Percentiles rank a stretch among this genome's conserved stretches.
phyloP scores from a whole-genome alignment of 2,888 invertebrate genomes.

The Drosophila gaucha region DNA sequence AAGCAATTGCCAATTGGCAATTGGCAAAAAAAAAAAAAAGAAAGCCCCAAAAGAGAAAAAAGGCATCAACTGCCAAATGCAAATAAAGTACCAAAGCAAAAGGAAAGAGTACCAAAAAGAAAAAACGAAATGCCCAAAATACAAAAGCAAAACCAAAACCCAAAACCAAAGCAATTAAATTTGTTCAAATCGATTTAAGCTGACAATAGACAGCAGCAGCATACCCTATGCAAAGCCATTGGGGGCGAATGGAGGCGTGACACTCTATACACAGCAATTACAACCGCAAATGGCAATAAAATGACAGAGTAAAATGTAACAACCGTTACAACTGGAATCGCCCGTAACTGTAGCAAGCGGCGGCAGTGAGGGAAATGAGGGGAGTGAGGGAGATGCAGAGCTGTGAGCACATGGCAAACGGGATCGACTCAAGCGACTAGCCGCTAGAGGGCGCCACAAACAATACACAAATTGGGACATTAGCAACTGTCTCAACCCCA shows the following conservation, averaged over 20 bases:
- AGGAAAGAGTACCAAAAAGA: constrained; percentile 7
- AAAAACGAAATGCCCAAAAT: constrained; percentile 30
- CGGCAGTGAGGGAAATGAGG: background rate
- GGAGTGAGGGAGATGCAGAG: background rate
- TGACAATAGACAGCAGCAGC: constrained; percentile 61
- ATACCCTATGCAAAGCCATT: constrained; percentile 1
- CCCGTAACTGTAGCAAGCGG: constrained; percentile 15
- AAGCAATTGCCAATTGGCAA: constrained; percentile 75
- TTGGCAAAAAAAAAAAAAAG: constrained; percentile 43
- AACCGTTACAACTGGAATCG: constrained; percentile 42
- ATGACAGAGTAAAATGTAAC: constrained; percentile 70
- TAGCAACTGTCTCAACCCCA: constrained; percentile 45
- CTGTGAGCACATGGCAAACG: constrained; percentile 8
- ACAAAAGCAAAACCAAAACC: constrained; percentile 24
- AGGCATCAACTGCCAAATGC: constrained; percentile 19
- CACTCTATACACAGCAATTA: constrained; percentile 67
- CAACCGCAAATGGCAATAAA: constrained; percentile 79
- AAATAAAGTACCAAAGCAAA: constrained; percentile 13
- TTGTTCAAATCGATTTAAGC: constrained; percentile 79
- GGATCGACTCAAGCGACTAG: constrained; percentile 9
- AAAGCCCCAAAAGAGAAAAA: background rate
- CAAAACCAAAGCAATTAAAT: constrained; percentile 77
- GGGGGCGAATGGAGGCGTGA: constrained; percentile 50
- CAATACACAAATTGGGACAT: constrained; percentile 63
- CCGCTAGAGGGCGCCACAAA: constrained; percentile 60